Percentiles rank a stretch among this genome's conserved stretches.
phyloP scores from a whole-genome alignment of 1,140 invertebrate species.

The Leguminivora glycinivorella region DNA sequence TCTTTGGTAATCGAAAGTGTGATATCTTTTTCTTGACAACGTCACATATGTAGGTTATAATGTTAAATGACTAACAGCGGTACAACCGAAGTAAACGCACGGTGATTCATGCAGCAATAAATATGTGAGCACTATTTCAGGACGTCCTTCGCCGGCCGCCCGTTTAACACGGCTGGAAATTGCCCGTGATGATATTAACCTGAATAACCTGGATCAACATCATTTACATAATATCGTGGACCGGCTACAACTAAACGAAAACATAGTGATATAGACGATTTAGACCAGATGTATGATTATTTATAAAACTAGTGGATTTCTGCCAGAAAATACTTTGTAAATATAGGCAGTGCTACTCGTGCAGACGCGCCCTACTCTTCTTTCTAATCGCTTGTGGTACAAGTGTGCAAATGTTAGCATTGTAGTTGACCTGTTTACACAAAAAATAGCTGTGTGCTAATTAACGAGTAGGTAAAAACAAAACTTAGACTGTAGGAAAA shows the following conservation, averaged over 20 bases:
- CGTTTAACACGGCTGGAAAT: conserved; percentile 64
- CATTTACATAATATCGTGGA: conserved; percentile 42
- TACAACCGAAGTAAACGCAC: conserved; percentile 39
- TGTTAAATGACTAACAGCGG: conserved; percentile 31
- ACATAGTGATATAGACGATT: background rate
- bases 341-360: background rate
- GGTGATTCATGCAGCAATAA: conserved; percentile 63
- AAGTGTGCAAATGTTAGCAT: too few species aligned
- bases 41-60: background rate
- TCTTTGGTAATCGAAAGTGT: too few species aligned
- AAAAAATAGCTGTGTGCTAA: too few species aligned
- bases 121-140: conserved; percentile 66
- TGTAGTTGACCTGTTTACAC: too few species aligned
- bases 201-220: conserved; percentile 42
- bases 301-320: background rate
- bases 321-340: background rate
- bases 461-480: too few species aligned
- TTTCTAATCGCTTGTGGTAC: too few species aligned
- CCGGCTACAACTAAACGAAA: conserved; percentile 12
- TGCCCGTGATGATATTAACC: conserved; percentile 50
- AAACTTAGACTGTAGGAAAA: too few species aligned
- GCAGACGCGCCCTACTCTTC: too few species aligned
- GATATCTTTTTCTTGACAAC: too few species aligned
- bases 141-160: conserved; percentile 70
- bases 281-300: background rate